Conservation (phyloP, 2,797 vertebrate genomes). For the Microcaecilia unicolor region DNA sequence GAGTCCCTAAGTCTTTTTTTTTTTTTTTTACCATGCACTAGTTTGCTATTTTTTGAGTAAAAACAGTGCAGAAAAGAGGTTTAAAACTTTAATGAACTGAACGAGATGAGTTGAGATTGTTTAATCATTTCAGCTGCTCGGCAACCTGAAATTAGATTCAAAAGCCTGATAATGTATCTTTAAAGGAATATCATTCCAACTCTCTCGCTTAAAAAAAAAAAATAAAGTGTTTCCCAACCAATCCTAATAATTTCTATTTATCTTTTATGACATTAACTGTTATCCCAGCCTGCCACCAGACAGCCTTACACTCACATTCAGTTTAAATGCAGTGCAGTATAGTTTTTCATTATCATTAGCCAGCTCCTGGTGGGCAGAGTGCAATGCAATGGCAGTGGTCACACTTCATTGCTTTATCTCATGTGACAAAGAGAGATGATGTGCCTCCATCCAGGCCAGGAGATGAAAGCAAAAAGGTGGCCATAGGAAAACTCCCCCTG, state of each 20-base stretch:
- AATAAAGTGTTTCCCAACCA: conserved; percentile 44
- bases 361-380: conserved; percentile 67
- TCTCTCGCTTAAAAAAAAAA: conserved; percentile 34
- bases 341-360: conserved; percentile 69
- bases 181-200: conserved; percentile 46
- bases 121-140: conserved; percentile 58
- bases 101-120: conserved; percentile 47
- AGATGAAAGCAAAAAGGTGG: conserved; percentile 53
- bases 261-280: conserved; percentile 62
- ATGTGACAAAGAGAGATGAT: conserved; percentile 67
- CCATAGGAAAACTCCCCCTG: conserved; percentile 45
- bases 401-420: conserved; percentile 75
- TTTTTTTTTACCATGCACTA: too few relatives aligned
- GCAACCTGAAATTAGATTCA: conserved; percentile 52
- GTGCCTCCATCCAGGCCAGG: conserved; percentile 35
- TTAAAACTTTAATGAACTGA: conserved; percentile 51
- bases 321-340: conserved; percentile 34
- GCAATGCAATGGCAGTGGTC: conserved; percentile 57
- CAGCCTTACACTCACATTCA: conserved; percentile 43
- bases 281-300: conserved; percentile 42
- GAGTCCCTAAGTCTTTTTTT: too few relatives aligned
- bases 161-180: conserved; percentile 52
- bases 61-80: conserved; percentile 34
- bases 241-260: conserved; percentile 60
- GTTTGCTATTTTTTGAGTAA: conserved; percentile 40